These are phyloP conservation scores for Caenorhabditis sp. DNA, from an alignment of 2,888 invertebrate genomes.

Conservation along the genomic window DNA sequence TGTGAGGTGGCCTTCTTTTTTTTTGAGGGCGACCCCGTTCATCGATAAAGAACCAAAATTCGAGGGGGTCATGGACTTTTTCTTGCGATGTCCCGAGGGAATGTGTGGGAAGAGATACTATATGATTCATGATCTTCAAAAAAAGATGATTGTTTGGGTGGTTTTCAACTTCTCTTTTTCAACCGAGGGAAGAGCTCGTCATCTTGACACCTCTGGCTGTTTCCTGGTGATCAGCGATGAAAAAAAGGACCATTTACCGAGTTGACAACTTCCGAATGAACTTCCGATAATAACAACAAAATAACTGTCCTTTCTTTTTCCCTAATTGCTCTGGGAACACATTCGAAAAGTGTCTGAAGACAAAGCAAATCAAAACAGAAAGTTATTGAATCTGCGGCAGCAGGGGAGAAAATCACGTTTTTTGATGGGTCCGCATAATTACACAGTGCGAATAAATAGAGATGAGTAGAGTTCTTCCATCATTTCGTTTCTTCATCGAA, in stretches of 20 bases:
- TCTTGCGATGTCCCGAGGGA: constrained; percentile 35
- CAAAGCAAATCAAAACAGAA: constrained; percentile 19
- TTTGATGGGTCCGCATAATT: constrained; percentile 38
- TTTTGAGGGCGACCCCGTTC: constrained; percentile 4
- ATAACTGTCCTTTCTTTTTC: no score
- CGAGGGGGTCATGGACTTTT: not conserved
- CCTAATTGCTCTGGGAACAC: no score
- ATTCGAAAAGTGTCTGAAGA: not conserved
- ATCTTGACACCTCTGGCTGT: no score
- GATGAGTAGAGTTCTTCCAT: constrained; percentile 16
- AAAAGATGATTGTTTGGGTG: constrained; percentile 32
- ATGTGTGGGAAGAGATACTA: constrained; percentile 14
- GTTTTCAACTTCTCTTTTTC: constrained; percentile 20
- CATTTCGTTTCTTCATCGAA: not conserved
- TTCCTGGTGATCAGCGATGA: no score
- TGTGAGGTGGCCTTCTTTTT: not conserved
- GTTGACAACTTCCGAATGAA: no score
- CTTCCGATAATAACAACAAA: no score
- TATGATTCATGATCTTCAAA: constrained; percentile 41
- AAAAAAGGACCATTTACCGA: no score
- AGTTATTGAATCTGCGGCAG: constrained; percentile 19
- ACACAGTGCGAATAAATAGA: constrained; percentile 33
- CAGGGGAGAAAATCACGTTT: constrained; percentile 11
- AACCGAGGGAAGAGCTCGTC: no score
- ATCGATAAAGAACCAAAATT: constrained; percentile 18